Conservation (phyloP, 2,797 vertebrate genomes). For the Hozukius guyotensis region DNA sequence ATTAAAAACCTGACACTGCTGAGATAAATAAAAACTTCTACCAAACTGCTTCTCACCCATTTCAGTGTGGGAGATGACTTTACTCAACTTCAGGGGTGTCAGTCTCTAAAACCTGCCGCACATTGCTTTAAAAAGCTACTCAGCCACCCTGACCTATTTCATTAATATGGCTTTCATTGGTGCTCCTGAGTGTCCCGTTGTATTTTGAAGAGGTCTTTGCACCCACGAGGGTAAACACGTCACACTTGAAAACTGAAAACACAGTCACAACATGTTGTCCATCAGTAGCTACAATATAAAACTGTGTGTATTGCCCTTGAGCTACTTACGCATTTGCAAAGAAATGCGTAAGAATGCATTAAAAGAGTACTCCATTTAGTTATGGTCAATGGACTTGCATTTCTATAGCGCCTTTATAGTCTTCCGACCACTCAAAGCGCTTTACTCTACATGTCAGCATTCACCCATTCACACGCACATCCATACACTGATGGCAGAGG, state of each 20-base stretch:
- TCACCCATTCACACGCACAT: no score
- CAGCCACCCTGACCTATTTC: neutral
- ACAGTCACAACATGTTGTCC: neutral
- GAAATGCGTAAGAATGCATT: neutral
- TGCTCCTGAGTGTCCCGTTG: neutral
- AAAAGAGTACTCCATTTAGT: neutral
- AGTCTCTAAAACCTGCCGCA: neutral
- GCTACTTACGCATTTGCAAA: no score
- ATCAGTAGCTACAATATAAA: neutral
- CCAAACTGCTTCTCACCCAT: neutral
- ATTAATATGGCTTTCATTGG: neutral
- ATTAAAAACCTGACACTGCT: neutral
- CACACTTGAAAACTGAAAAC: neutral
- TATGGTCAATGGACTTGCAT: no score
- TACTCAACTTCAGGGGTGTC: neutral
- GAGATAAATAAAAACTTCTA: constrained; percentile 1
- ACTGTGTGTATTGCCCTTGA: neutral
- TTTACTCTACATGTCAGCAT: no score
- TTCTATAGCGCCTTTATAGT: no score
- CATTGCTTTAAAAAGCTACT: no score
- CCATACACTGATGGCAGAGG: no score
- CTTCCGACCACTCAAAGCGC: no score
- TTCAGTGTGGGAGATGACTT: neutral
- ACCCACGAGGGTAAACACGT: neutral
- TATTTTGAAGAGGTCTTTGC: neutral